These are phyloP conservation scores for Bugula neritina DNA, from an alignment of 2,888 invertebrate species.

Conservation along the genomic window DNA sequence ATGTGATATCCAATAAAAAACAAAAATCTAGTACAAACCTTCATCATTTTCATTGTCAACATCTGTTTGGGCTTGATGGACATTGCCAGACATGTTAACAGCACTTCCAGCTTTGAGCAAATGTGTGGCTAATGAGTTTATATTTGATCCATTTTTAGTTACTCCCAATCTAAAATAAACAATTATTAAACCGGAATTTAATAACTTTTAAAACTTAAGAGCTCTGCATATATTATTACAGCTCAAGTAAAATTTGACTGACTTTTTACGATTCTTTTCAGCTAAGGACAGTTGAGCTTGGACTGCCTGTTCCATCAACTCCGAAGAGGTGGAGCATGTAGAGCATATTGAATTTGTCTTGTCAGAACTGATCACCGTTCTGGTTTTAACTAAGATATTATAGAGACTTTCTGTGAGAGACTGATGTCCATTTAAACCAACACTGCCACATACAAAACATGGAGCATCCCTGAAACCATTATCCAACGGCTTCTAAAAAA, in stretches of 20 bases:
- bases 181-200: too few relatives aligned
- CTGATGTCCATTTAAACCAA: not conserved
- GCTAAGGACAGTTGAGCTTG: not conserved
- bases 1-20: too few relatives aligned
- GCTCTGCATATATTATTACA: too few relatives aligned
- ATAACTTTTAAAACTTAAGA: too few relatives aligned
- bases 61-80: not conserved
- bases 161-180: not conserved
- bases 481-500: not conserved
- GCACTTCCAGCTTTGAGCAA: not conserved
- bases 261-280: too few relatives aligned
- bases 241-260: too few relatives aligned
- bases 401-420: not conserved
- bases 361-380: not conserved
- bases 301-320: not conserved
- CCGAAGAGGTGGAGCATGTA: not conserved
- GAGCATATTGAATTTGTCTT: not conserved
- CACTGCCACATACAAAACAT: not conserved
- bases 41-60: not conserved
- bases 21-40: too few relatives aligned
- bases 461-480: not conserved
- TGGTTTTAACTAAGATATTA: not conserved
- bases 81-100: slow-evolving; percentile 14
- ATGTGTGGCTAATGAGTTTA: not conserved
- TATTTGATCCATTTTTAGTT: not conserved